Percentiles rank a stretch among this genome's conserved stretches.
These are phyloP conservation scores for Dione vanillae DNA, from an alignment of 2,888 invertebrate genomes.

Conservation along the genomic window DNA sequence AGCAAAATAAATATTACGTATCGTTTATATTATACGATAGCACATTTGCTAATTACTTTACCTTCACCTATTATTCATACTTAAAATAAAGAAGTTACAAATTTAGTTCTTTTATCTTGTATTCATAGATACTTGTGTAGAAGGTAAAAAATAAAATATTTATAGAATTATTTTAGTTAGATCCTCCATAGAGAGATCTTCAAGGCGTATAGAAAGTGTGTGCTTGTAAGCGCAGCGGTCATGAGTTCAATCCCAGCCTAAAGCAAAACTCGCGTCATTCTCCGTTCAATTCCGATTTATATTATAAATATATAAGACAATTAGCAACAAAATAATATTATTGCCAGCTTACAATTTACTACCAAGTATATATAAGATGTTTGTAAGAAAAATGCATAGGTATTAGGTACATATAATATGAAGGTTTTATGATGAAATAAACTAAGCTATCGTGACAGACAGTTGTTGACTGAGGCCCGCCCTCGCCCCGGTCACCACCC, in stretches of 20 bases:
- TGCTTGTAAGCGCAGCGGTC: neutral
- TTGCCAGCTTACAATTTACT: neutral
- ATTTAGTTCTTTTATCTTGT: neutral
- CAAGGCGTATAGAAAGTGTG: neutral
- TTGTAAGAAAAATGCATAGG: too few relatives aligned
- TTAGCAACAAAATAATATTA: too few relatives aligned
- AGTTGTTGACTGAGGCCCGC: constrained; percentile 23
- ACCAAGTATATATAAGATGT: too few relatives aligned
- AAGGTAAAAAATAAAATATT: too few relatives aligned
- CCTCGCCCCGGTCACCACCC: constrained; percentile 12
- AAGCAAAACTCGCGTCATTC: too few relatives aligned
- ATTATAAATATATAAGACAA: too few relatives aligned
- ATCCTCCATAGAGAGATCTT: too few relatives aligned
- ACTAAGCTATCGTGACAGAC: constrained; percentile 23
- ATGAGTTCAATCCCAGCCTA: neutral
- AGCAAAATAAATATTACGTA: constrained; percentile 13
- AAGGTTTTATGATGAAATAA: neutral
- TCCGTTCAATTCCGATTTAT: too few relatives aligned
- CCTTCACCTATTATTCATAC: neutral
- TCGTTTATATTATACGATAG: neutral
- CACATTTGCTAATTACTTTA: neutral
- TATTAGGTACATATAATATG: too few relatives aligned
- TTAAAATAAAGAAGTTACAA: neutral
- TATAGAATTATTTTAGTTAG: too few relatives aligned
- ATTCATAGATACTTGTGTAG: neutral